A percentile compares a stretch with the other conserved stretches of the same genome.
phyloP scores from a whole-genome alignment of 1,140 invertebrate species.

The Drosophila pachea region DNA sequence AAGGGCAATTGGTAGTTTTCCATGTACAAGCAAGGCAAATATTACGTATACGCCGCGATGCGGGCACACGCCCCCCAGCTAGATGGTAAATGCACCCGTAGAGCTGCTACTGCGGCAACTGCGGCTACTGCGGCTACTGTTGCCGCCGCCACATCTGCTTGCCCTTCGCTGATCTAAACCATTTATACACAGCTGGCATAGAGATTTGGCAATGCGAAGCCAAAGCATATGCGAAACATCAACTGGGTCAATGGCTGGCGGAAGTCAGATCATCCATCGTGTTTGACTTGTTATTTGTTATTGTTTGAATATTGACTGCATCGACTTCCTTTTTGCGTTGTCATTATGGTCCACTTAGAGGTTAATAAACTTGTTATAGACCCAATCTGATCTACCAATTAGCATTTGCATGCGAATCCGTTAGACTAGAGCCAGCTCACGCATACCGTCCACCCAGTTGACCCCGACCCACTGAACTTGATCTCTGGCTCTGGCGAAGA shows the following conservation, averaged over 20 bases:
- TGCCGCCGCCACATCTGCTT: slow-evolving; percentile 30
- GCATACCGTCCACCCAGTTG: slow-evolving; percentile 34
- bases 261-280: slow-evolving; percentile 46
- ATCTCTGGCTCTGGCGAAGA: slow-evolving; percentile 44
- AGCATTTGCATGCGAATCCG: slow-evolving; percentile 52
- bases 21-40: background rate
- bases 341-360: slow-evolving; percentile 68
- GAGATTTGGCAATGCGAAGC: slow-evolving; percentile 39
- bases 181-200: slow-evolving; percentile 13
- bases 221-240: slow-evolving; percentile 15
- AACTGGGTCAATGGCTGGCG: slow-evolving; percentile 69
- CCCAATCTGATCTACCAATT: slow-evolving; percentile 35
- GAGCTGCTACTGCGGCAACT: background rate
- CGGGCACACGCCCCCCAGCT: background rate
- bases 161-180: slow-evolving; percentile 37
- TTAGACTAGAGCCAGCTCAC: slow-evolving; percentile 48
- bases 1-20: background rate
- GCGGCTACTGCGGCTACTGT: background rate
- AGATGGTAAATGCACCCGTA: background rate
- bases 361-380: slow-evolving; percentile 68
- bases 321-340: slow-evolving; percentile 43
- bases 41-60: slow-evolving; percentile 19
- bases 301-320: slow-evolving; percentile 15
- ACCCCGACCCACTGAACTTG: slow-evolving; percentile 75
- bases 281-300: slow-evolving; percentile 10